Percentiles rank a stretch among this genome's conserved stretches.
Evolutionary conservation across 2,888 invertebrate genomes (phyloP).

Genomic region (Antheraea assamensis): DNA sequence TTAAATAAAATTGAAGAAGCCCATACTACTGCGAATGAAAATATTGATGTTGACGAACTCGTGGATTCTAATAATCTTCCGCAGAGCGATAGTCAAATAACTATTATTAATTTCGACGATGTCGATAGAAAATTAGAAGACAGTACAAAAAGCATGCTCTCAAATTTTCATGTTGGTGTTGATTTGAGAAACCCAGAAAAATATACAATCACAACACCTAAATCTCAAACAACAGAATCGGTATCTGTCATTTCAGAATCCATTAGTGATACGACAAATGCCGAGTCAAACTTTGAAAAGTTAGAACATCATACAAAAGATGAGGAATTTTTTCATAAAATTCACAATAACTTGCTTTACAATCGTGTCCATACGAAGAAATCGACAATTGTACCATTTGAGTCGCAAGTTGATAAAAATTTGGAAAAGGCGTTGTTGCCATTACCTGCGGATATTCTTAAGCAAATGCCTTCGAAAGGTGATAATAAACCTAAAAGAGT

Average conservation of each 20-base stretch:
- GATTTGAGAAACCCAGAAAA: slow-evolving; percentile 15
- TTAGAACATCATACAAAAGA: slow-evolving; percentile 19
- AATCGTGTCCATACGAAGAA: slow-evolving; percentile 17
- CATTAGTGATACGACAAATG: slow-evolving; percentile 7
- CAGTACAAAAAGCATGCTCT: neutral
- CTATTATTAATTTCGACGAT: slow-evolving; percentile 42
- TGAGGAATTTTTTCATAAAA: slow-evolving; percentile 20
- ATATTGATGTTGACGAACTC: neutral
- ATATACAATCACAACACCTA: neutral
- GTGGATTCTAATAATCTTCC: neutral
- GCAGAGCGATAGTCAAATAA: slow-evolving; percentile 36
- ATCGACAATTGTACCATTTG: neutral
- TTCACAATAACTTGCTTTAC: slow-evolving; percentile 22
- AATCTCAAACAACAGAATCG: neutral
- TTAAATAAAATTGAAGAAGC: slow-evolving; percentile 3
- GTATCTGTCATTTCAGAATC: slow-evolving; percentile 1
- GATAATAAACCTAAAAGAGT: slow-evolving; percentile 35
- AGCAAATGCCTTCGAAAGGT: slow-evolving; percentile 22
- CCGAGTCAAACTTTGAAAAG: neutral
- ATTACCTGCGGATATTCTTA: slow-evolving; percentile 21
- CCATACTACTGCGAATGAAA: neutral
- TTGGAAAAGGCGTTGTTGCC: neutral
- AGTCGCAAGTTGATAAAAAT: neutral
- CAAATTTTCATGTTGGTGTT: neutral
- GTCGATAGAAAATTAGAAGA: slow-evolving; percentile 17